Conservation (phyloP, 2,113 vertebrate genomes). For the Otocyon megalotis region DNA sequence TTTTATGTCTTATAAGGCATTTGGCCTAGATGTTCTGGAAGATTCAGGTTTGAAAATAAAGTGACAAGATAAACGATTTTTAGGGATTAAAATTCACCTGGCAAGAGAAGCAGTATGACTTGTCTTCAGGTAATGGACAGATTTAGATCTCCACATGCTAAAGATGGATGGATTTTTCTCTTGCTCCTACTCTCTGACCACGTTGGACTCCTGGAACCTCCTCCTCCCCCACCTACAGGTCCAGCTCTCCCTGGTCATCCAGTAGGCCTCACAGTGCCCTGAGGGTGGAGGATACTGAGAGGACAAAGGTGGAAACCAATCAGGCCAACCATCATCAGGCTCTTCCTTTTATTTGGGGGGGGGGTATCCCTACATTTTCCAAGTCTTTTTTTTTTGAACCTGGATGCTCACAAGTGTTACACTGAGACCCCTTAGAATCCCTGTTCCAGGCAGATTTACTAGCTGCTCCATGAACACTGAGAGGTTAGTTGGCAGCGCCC, state of each 20-base stretch:
- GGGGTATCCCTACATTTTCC: not conserved
- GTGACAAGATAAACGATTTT: conserved; percentile 49
- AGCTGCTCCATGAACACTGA: not conserved
- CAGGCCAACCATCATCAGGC: too few relatives aligned
- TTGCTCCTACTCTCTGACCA: not conserved
- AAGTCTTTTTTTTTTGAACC: not conserved
- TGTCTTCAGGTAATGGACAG: not conserved
- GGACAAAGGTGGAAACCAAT: not conserved
- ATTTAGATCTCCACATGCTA: not conserved
- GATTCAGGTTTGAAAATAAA: conserved; percentile 40
- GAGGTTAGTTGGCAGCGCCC: not conserved
- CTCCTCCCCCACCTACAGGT: not conserved
- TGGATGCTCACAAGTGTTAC: not conserved
- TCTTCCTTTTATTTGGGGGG: not conserved
- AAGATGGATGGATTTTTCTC: not conserved
- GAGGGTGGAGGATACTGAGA: not conserved
- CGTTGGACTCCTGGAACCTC: not conserved
- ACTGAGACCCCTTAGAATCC: not conserved
- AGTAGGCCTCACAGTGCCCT: not conserved
- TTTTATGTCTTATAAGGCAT: not conserved
- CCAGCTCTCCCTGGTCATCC: not conserved
- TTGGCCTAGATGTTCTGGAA: conserved; percentile 57
- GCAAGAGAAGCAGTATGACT: not conserved
- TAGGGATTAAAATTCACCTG: conserved; percentile 32
- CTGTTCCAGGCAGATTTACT: not conserved